Base-by-base conservation (phyloP, 2,113 vertebrate genomes). In the Petroica traversi region DNA sequence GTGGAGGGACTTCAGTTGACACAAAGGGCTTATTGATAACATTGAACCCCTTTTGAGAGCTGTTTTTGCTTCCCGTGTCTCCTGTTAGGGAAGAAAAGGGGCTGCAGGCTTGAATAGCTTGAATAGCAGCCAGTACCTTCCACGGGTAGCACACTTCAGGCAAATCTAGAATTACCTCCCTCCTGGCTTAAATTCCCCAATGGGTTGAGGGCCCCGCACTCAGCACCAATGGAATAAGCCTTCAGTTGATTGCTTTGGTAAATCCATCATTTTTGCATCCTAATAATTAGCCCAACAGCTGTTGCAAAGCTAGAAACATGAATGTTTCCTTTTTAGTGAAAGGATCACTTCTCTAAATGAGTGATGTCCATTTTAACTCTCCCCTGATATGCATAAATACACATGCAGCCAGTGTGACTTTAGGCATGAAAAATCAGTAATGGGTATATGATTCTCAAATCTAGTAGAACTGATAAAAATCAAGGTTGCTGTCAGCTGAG, bases 271-370 rank as follows among this genome's bases (percentile, higher is more conserved):
- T 97, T 97, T 95, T 93, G 86, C 90, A 63, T 94, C 66, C 93
- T 97, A 96, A 96, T 96, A 97, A 98, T 97, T 97, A 97, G 92
- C 94, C 75, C 89, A 94, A 88, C 97, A 95, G 91, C 93, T 97
- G 92, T 73, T 92, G 52, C 73, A 78, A 92, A 94, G 86, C 91
- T 93, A 88, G 87, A 79, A 88, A 97, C 75, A 81, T 84, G 89
- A 92, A 90, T 59, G 88, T 91, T 97, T 96, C 88, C 84, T 92
- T 93, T 96, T 95, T 85, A 93, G 92, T 96, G 97, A 97, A 96
- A 61, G 59, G 92, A 90, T 87, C 72, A 84, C 97, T 97, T 96
- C 92, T 97, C 48, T 88, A 86, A 82, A 96, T 77, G 72, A 89
- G 61, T 58, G 93, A 62, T 94, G 91, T 83, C 79, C 95, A 67